Evolutionary conservation across 2,113 vertebrate species (phyloP).

Genomic region (Triplophysa siluroides): DNA sequence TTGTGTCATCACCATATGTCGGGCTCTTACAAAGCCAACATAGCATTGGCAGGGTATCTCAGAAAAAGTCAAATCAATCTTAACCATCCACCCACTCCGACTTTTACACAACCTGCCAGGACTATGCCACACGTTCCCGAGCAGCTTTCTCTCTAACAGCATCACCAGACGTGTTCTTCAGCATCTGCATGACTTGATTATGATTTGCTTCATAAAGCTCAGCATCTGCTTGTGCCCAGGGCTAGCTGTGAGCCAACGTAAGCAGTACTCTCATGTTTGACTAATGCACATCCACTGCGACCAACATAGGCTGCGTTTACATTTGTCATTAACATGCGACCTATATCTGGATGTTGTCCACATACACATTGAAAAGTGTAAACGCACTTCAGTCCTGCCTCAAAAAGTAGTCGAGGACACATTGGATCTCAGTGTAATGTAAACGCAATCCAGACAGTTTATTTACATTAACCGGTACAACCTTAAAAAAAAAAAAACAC

Average conservation of each 20-base stretch:
- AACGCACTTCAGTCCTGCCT: no score
- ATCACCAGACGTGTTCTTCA: not conserved
- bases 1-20: no score
- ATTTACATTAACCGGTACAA: no score
- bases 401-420: no score
- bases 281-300: constrained; percentile 18
- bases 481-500: no score
- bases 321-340: no score
- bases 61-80: not conserved
- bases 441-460: no score
- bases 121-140: not conserved
- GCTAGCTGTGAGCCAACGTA: constrained; percentile 43
- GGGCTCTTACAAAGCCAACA: no score
- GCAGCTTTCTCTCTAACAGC: constrained; percentile 7
- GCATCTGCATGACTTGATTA: constrained; percentile 47
- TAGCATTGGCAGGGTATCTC: not conserved
- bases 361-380: no score
- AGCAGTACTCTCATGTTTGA: constrained; percentile 41
- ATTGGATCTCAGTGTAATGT: no score
- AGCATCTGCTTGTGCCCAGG: constrained; percentile 63
- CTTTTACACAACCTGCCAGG: not conserved
- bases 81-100: not conserved
- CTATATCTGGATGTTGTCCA: no score
- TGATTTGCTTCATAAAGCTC: constrained; percentile 12
- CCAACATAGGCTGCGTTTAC: not conserved